A percentile compares a stretch with the other conserved stretches of the same genome.
These are phyloP conservation scores for Mesoligia furuncula DNA, from an alignment of 2,888 invertebrate genomes.

Conservation along the genomic window DNA sequence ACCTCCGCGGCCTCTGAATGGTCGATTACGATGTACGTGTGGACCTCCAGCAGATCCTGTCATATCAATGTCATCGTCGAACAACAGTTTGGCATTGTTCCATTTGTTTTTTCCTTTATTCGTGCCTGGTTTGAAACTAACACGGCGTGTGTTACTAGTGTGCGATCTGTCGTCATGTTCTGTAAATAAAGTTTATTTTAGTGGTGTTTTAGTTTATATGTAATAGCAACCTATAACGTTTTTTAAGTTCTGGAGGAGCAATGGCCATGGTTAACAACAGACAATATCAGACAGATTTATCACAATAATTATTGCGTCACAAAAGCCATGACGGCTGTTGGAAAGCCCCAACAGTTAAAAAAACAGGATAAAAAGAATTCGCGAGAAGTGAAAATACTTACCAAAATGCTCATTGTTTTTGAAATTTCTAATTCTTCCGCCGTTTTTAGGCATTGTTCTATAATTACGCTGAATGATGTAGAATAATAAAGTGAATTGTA, in stretches of 20 bases:
- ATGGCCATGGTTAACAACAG: not conserved
- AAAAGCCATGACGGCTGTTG: conserved; percentile 1
- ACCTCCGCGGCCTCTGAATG: conserved; percentile 83
- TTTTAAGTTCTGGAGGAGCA: not conserved
- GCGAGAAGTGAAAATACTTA: conserved; percentile 65
- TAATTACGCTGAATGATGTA: conserved; percentile 39
- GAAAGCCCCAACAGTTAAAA: not conserved
- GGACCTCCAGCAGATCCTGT: conserved; percentile 79
- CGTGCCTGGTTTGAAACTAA: conserved; percentile 89
- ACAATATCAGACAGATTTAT: not conserved
- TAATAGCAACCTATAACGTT: no score
- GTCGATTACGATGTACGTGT: conserved; percentile 75
- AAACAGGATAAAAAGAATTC: conserved; percentile 1
- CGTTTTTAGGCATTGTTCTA: conserved; percentile 86
- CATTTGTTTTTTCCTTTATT: conserved; percentile 86
- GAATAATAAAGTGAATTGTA: conserved; percentile 1
- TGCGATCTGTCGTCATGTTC: conserved; percentile 88
- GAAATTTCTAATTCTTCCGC: conserved; percentile 83
- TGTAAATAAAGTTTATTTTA: conserved; percentile 66
- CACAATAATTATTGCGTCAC: conserved; percentile 21
- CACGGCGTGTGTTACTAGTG: conserved; percentile 84
- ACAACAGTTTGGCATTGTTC: conserved; percentile 85
- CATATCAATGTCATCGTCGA: conserved; percentile 92
- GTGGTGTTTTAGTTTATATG: not conserved
- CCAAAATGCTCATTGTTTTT: conserved; percentile 85